Base-by-base conservation (phyloP, 2,113 vertebrate species). In the Hystrix brachyura region DNA sequence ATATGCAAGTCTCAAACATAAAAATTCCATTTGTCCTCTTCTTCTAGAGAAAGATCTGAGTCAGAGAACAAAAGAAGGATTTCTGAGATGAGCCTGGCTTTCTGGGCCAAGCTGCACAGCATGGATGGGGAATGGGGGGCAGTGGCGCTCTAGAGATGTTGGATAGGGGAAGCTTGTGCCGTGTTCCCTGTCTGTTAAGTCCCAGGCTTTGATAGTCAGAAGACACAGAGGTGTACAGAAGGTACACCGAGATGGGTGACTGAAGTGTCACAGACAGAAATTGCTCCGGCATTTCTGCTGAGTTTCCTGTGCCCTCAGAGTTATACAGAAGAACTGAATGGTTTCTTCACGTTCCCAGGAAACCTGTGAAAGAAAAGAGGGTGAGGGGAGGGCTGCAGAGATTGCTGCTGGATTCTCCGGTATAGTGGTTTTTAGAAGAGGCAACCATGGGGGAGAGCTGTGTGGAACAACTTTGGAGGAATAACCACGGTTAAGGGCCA, bases 91-190 rank as follows among this genome's bases (percentile, higher is more conserved):
- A 79, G n/a, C 0, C 69, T 62, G 46, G 25, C 19, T 86, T 91
- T 32, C 17, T 7, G 53, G 48, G n/a, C 12, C 13, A 15, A 60
- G 34, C 5, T 57, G 23, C 23, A 21, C 6, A 1, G 3, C 5
- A 3, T 3, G 9, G 27, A 67, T 1, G 25, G 7, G 14, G 1
- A 1, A 18, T 1, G 4, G 72, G 0, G 25, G 3, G 21, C 19
- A 18, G 17, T 3, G 64, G 60, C 29, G 32, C 18, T 48, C 78
- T 23, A 15, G 34, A 15, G 32, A 74, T 64, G 2, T 46, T 5
- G 2, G n/a, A 90, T 76, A 32, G 46, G 13, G 5, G 76, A n/a
- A 48, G 17, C 23, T 84, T 34, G 5, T n/a, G 21, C 19, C 23
- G 51, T 71, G 14, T 12, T 59, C 84, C 25, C 62, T 65, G 0